Percentiles rank a stretch among this genome's conserved stretches.
Evolutionary conservation across 2,888 invertebrate genomes (phyloP).

Genomic region (Dolichomitus sp.): DNA sequence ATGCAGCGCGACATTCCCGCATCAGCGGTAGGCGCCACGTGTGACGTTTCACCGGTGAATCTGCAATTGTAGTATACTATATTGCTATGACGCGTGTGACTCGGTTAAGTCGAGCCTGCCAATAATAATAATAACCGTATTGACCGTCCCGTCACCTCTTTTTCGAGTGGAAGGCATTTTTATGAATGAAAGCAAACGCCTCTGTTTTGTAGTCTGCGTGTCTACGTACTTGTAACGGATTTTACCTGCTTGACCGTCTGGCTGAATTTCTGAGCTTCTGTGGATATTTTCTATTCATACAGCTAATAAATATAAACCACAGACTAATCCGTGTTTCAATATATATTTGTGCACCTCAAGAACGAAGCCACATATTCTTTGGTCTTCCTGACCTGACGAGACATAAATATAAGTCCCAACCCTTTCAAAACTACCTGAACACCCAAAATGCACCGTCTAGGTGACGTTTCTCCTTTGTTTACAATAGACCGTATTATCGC

Average conservation of each 20-base stretch:
- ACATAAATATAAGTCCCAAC: neutral
- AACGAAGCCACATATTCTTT: neutral
- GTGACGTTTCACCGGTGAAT: conserved; percentile 59
- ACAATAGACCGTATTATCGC: neutral
- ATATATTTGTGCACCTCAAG: neutral
- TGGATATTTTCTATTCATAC: neutral
- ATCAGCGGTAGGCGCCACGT: conserved; percentile 52
- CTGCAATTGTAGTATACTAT: conserved; percentile 5
- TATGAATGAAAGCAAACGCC: conserved; percentile 62
- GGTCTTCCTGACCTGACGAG: neutral
- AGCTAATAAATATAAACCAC: neutral
- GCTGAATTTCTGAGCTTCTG: neutral
- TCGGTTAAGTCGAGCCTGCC: conserved; percentile 8
- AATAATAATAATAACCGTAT: neutral
- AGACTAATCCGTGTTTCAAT: neutral
- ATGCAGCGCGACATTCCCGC: conserved; percentile 16
- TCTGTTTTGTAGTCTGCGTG: neutral
- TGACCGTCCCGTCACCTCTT: conserved; percentile 5
- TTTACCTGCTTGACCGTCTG: neutral
- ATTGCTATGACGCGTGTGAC: conserved; percentile 19
- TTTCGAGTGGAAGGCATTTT: conserved; percentile 13
- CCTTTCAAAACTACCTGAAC: neutral
- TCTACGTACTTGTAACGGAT: neutral
- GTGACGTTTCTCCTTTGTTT: neutral
- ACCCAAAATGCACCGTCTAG: neutral